Evolutionary conservation across 2,113 vertebrate species (phyloP).

Genomic region (Vulpes ferrilata): DNA sequence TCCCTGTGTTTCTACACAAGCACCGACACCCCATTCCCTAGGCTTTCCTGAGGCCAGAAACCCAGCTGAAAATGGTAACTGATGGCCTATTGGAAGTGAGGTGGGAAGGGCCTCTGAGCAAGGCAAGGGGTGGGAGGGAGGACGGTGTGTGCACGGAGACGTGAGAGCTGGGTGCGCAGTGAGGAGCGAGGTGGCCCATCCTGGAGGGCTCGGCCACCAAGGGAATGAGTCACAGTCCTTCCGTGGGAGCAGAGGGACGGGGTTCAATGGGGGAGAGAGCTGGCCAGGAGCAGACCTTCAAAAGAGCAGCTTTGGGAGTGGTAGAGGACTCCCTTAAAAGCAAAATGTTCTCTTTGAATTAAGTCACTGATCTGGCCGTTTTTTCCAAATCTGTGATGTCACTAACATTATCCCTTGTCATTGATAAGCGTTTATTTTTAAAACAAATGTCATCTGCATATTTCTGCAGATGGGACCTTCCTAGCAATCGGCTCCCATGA

Average conservation of each 20-base stretch:
- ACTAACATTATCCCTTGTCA: not conserved
- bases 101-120: not conserved
- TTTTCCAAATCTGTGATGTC: not conserved
- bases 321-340: not conserved
- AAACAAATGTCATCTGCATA: not conserved
- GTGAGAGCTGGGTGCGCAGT: rapidly evolving
- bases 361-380: not conserved
- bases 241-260: not conserved
- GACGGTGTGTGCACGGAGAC: not conserved
- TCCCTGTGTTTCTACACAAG: not conserved
- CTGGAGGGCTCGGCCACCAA: rapidly evolving
- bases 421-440: not conserved
- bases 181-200: rapidly evolving
- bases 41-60: not conserved
- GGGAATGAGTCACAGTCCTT: not conserved
- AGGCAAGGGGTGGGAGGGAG: not conserved
- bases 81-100: not conserved
- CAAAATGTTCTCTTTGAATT: not conserved
- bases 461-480: conserved; percentile 94
- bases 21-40: rapidly evolving
- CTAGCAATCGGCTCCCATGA: conserved; percentile 98
- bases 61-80: rapidly evolving
- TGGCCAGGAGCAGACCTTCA: not conserved
- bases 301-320: too few species aligned
- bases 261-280: too few species aligned